These are phyloP conservation scores for Channallabes apus DNA, from an alignment of 2,797 vertebrate species.

Conservation along the genomic window DNA sequence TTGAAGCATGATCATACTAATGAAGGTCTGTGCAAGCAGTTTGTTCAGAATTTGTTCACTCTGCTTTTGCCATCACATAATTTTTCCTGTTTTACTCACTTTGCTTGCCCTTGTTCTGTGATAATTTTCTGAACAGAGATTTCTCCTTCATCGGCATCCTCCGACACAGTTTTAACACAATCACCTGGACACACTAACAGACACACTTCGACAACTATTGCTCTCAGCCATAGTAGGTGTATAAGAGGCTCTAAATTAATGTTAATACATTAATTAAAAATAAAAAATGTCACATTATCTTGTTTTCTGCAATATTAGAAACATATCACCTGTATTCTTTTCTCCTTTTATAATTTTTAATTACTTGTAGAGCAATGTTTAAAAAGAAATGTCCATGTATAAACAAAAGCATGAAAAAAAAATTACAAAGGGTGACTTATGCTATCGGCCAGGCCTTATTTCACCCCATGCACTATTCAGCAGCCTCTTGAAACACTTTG, in stretches of 20 bases:
- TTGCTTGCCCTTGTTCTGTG: neutral
- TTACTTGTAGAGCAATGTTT: neutral
- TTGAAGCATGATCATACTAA: neutral
- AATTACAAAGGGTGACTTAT: conserved; percentile 59
- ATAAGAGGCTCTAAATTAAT: neutral
- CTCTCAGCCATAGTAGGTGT: neutral
- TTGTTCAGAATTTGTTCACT: neutral
- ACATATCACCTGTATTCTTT: neutral
- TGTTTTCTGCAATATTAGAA: neutral
- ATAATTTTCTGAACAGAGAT: neutral
- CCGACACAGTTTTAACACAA: neutral
- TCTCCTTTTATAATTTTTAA: neutral
- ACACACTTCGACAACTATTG: neutral
- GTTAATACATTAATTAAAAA: conserved; percentile 17
- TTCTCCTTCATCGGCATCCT: neutral
- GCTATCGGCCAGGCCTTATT: conserved; percentile 53
- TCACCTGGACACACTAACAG: neutral
- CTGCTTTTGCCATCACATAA: neutral
- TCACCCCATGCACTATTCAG: conserved; percentile 64
- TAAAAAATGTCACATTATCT: conserved; percentile 9
- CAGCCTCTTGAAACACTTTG: conserved; percentile 71
- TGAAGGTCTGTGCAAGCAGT: neutral
- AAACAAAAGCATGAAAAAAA: conserved; percentile 5
- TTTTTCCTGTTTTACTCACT: neutral
- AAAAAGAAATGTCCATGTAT: neutral